Base-by-base conservation (phyloP, 2,113 vertebrate genomes). In the Morone chrysops region DNA sequence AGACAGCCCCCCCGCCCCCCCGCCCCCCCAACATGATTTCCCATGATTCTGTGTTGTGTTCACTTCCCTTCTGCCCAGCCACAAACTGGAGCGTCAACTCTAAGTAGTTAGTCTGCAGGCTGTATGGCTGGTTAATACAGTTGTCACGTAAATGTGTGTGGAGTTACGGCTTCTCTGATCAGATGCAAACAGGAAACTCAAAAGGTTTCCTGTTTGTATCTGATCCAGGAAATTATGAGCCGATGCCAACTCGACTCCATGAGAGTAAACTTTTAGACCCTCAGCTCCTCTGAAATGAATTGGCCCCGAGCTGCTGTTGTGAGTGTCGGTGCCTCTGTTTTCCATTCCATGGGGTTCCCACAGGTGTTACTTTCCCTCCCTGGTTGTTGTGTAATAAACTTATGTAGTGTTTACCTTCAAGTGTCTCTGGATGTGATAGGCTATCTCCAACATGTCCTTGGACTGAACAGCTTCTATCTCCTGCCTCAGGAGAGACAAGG, bases 401-500 rank as follows among this genome's bases (percentile, higher is more conserved):
- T 11, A 1, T 1, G 22, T 31, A 3, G 1, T 20, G 50, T 82
- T 48, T 91, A 94, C 93, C 92, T 94, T 94, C 50, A 94, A 75
- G 89, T 99, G 97, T 92, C 96, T 98, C 76, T 99, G 97, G 92
- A 99, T 94, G 87, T 95, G 94, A 63, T 93, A 92, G 51, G 96
- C 93, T 73, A 98, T 97, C 91, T 99, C 97, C 83, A 97, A 83
- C 82, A 97, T 93, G 88, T 99, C 97, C 18, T 95, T 88, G 0
- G 96, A 98, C 91, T 96, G 96, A 83, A 97, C 65, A 25, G 95
- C 95, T 94, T 97, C 94, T 20, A 97, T 95, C 96, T 98, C 97
- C 74, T 97, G 96, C 87, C 95, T 97, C 78, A 99, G 93, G 93
- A 99, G 97, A 65, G 98, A 97, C 94, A 99, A 91, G 76, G 98